Evolutionary conservation across 2,113 vertebrate genomes (phyloP), one percentile per base, ranked within the genome.

Genomic region (Cavia aperea): DNA sequence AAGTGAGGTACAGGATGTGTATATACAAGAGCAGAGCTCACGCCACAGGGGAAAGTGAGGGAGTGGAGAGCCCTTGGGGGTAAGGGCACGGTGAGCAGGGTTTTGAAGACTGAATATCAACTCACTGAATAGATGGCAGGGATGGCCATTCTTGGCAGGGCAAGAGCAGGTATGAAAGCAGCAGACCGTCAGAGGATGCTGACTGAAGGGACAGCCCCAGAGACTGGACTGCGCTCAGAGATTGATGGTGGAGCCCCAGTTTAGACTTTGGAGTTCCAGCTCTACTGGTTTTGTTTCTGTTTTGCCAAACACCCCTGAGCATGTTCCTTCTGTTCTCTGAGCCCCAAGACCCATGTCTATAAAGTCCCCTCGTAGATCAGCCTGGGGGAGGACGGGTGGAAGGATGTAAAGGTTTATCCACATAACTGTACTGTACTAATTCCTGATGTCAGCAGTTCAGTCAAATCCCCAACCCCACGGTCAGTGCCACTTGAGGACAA

Each of bases 401-500:
- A 90, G 16, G 62, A 9, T 54, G 46, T 88, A 91, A 60, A 84
- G 43, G 13, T 89, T 89, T 91, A 72, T 65, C 72, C 51, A 81
- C 79, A 84, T 73, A 88, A 86, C 62, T 21, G 60, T 66, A 23
- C 73, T 77, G 73, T 77, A 24, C 11, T 60, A 72, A 75, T 85
- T 88, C 43, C 75, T 60, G 18, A 72, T 66, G 36, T 89, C 81
- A 81, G 56, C 92, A 95, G n/a, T 81, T 77, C 82, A 91, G 58
- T 89, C 90, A 88, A 84, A 62, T 39, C 49, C 82, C 66, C 24
- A 72, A 82, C 29, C 90, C 49, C 39, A 18, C 39, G 39, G 58
- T 70, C 14, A 1, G 31, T 51, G 58, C 49, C 36, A 29, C 81
- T 62, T 43, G 63, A 75, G 58, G 56, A 81, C 86, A 93, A 92